Evolutionary conservation across 2,797 vertebrate genomes (phyloP), one percentile per base, ranked within the genome.

Genomic region (Myiotriccus ornatus): DNA sequence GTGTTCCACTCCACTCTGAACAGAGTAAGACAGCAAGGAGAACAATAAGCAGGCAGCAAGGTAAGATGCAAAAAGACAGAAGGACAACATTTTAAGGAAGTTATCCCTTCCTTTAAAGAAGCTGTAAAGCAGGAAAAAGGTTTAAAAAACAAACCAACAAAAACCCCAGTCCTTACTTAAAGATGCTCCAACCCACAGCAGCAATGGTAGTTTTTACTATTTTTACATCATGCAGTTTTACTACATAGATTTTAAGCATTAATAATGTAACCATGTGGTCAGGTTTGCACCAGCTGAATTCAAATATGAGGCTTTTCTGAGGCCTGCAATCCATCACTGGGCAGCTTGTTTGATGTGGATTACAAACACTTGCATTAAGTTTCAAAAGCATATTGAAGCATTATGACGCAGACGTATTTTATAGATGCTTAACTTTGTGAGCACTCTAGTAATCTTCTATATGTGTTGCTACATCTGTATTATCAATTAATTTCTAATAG

Each of bases 361-460:
- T 70, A 84, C 70, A 89, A 86, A 37, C 14, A 69, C 6, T 49
- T 24, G 37, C 28, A 30, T 57, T 55, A 74, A 28, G 18, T 70
- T 93, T 83, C 65, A 84, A 93, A 96, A 93, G 37, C n/a, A 56
- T 41, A 13, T 64, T 64, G 85, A 68, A 77, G 32, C 23, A 71
- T 62, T 68, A 56, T 13, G 19, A 37, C 7, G 20, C 15, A 75
- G 28, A 85, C 4, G 49, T 70, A 39, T 41, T 81, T 89, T 60
- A 84, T 4, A 71, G 9, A 60, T 1, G 13, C n/a, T 69, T 78
- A 23, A 64, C 53, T 95, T 70, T 53, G 49, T 71, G 35, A 81
- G 27, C 14, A 50, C 25, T 28, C 21, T 43, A 76, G 30, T 65
- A 84, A 87, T 28, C 12, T 4, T 44, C 37, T 67, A 9, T 9